Base-by-base conservation (phyloP, 1,140 invertebrate genomes). In the Zaprionus vittiger region DNA sequence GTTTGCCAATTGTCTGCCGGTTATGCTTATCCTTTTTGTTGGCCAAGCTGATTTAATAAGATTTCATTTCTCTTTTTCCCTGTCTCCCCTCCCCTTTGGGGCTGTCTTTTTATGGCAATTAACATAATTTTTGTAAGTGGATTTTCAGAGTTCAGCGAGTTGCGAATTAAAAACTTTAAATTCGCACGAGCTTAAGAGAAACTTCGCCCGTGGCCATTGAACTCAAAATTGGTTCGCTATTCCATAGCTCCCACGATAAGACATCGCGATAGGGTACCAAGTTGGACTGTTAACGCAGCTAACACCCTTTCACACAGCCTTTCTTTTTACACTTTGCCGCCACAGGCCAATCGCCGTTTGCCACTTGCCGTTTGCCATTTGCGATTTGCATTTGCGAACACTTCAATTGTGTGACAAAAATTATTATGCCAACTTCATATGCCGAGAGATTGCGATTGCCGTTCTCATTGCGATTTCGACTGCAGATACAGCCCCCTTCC, bases 1-100 rank as follows among this genome's bases (percentile, higher is more conserved):
- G 84, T 86, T 87, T 89, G 84, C 80, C 84, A 73, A 86, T 86
- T 86, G 83, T 86, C 83, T 86, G 83, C 75, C 80, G 81, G 83
- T 82, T 85, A 85, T 85, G 55, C 73, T 76, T 64, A 72, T 77
- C 59, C 68, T 68, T 69, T 64, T 66, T 72, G 63, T 73, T 59
- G 47, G 60, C 73, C 57, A 63, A 57, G 49, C 61, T 79, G 76
- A 79, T 86, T 76, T 85, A 83, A 86, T 86, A 87, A 80, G 77
- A 69, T 83, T 87, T 77, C 77, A 77, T 87, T 80, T 73, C 78
- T 73, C 54, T 57, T 11, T 11, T 37, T 56, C 47, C 15, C 62
- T 65, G n/a, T 63, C 22, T 3, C 22, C 24, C 54, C n/a, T 1
- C 28, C 28, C 7, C 17, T 20, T 34, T 28, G 55, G n/a, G 41